These are phyloP conservation scores for Anas bernieri DNA, from an alignment of 2,797 vertebrate genomes.

Conservation along the genomic window DNA sequence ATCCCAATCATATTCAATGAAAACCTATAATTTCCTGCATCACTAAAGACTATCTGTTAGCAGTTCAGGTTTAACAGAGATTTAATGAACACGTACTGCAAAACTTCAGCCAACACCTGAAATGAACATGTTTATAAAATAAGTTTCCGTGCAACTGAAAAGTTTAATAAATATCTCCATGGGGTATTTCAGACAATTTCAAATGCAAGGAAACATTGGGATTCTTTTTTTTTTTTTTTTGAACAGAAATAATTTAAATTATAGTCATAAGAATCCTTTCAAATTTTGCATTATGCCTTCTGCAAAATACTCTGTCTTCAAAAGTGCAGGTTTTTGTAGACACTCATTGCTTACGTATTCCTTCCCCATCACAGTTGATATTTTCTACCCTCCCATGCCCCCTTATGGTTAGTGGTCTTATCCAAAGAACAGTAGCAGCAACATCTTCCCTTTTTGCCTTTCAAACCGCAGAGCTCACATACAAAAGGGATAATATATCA, in stretches of 20 bases:
- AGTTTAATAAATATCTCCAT: not conserved
- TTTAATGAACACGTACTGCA: not conserved
- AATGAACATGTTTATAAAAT: not conserved
- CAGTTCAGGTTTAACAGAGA: not conserved
- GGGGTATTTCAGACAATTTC: not conserved
- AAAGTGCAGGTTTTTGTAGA: not conserved
- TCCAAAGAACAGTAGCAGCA: not conserved
- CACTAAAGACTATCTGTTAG: not conserved
- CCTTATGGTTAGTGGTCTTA: not conserved
- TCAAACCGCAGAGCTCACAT: not conserved
- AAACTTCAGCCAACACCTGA: not conserved
- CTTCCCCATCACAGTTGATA: fast-evolving
- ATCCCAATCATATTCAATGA: not conserved
- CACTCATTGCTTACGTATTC: fast-evolving
- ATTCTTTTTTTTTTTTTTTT: no score
- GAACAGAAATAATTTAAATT: not conserved
- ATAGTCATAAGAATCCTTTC: not conserved
- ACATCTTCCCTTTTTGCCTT: not conserved
- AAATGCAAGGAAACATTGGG: not conserved
- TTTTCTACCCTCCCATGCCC: not conserved
- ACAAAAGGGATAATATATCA: not conserved
- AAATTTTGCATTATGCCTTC: not conserved
- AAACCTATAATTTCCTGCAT: not conserved
- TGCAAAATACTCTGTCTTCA: not conserved
- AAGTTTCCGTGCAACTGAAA: not conserved